phyloP scores from a whole-genome alignment of 2,888 invertebrate species.

The Acrocera orbiculus region DNA sequence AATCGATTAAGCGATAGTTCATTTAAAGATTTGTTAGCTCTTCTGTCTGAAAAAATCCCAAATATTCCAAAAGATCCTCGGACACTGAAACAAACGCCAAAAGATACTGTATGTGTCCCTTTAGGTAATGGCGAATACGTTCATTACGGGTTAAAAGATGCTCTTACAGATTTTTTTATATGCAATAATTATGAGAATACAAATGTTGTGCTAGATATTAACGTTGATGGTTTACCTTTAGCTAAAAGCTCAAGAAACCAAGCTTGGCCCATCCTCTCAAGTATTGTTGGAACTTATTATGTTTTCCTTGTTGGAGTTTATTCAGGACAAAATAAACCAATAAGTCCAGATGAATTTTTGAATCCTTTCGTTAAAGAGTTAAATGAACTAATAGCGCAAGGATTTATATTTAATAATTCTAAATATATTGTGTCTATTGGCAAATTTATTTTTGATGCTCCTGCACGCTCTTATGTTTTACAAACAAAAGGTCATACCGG shows the following conservation, averaged over 20 bases:
- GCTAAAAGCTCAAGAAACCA: constrained; percentile 8
- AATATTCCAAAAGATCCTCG: background rate
- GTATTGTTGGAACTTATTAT: constrained; percentile 4
- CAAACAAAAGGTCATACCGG: background rate
- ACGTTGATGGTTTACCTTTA: constrained; percentile 8
- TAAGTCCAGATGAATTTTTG: constrained; percentile 5
- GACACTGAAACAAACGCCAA: background rate
- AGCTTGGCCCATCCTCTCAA: constrained; percentile 8
- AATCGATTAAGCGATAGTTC: background rate
- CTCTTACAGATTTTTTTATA: constrained; percentile 6
- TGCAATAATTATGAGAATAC: background rate
- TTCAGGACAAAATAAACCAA: constrained; percentile 2
- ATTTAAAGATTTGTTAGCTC: background rate
- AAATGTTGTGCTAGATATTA: constrained; percentile 6
- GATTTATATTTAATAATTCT: constrained; percentile 3
- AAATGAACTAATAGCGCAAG: constrained; percentile 2
- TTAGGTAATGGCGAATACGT: constrained; percentile 6
- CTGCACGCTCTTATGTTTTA: background rate
- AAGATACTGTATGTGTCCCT: background rate
- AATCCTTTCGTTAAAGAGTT: constrained; percentile 7
- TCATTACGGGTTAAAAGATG: constrained; percentile 10
- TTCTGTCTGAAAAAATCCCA: background rate
- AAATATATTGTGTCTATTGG: constrained; percentile 6
- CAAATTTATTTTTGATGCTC: constrained; percentile 6
- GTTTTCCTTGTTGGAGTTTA: constrained; percentile 3